Evolutionary conservation across 2,113 vertebrate genomes (phyloP).

Genomic region (Myxocyprinus asiaticus): DNA sequence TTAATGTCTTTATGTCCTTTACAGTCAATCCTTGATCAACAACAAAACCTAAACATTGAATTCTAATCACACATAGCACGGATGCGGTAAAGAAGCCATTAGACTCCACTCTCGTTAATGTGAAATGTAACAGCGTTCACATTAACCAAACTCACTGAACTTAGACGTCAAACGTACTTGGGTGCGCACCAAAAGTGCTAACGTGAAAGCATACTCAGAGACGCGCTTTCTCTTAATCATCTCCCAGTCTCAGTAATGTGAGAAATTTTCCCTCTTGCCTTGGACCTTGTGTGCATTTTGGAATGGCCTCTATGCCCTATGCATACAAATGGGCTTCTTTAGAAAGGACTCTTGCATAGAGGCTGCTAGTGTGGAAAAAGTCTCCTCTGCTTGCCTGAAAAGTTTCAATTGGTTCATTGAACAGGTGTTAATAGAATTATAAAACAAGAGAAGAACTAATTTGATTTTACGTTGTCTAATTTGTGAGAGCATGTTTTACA

Average conservation of each 20-base stretch:
- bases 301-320: slow-evolving; percentile 51
- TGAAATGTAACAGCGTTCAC: too few species aligned
- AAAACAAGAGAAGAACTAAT: background rate
- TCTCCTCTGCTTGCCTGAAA: slow-evolving; percentile 20
- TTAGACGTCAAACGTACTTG: too few species aligned
- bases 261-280: slow-evolving; percentile 55
- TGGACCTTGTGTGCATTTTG: slow-evolving; percentile 57
- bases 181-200: too few species aligned
- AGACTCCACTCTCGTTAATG: too few species aligned
- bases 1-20: too few species aligned
- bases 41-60: too few species aligned
- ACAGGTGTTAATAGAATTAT: background rate
- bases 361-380: slow-evolving; percentile 29
- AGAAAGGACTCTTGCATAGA: slow-evolving; percentile 53
- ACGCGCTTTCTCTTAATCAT: too few species aligned
- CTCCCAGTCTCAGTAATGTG: slow-evolving; percentile 45
- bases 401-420: slow-evolving; percentile 24
- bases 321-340: slow-evolving; percentile 61
- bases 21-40: too few species aligned
- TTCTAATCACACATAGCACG: too few species aligned
- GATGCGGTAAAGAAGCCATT: too few species aligned
- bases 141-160: too few species aligned
- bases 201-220: too few species aligned
- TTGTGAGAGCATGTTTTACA: background rate
- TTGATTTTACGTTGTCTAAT: background rate